These are phyloP conservation scores for Mystacornis crossleyi DNA, from an alignment of 2,113 vertebrate genomes.

Conservation along the genomic window DNA sequence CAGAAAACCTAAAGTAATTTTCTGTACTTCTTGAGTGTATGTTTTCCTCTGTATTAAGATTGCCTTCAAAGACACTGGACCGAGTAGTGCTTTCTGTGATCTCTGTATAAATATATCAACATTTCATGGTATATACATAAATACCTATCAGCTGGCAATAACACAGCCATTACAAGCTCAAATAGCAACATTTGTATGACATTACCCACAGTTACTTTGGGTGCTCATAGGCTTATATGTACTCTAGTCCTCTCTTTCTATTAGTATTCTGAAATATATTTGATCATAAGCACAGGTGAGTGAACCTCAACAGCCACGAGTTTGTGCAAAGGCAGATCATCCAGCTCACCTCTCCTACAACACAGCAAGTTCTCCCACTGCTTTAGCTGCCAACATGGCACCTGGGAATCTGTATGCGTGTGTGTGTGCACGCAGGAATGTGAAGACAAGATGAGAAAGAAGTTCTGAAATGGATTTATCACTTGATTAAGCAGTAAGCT, in stretches of 20 bases:
- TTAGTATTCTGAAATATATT: not conserved
- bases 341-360: not conserved
- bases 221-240: not conserved
- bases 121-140: not conserved
- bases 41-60: not conserved
- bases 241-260: not conserved
- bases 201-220: not conserved
- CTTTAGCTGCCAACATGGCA: not conserved
- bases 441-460: not conserved
- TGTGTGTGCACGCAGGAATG: rapidly evolving
- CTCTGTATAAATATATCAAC: not conserved
- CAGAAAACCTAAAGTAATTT: not conserved
- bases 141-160: not conserved
- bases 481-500: not conserved
- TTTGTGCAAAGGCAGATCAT: not conserved
- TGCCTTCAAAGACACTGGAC: not conserved
- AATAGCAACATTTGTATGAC: not conserved
- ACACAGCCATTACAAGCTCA: not conserved
- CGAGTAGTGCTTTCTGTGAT: not conserved
- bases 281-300: not conserved
- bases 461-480: not conserved
- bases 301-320: not conserved
- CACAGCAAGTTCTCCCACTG: not conserved
- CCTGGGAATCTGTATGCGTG: rapidly evolving
- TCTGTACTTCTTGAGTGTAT: not conserved